phyloP scores from a whole-genome alignment of 2,888 invertebrate species.

The Tetrapedia diversipes region DNA sequence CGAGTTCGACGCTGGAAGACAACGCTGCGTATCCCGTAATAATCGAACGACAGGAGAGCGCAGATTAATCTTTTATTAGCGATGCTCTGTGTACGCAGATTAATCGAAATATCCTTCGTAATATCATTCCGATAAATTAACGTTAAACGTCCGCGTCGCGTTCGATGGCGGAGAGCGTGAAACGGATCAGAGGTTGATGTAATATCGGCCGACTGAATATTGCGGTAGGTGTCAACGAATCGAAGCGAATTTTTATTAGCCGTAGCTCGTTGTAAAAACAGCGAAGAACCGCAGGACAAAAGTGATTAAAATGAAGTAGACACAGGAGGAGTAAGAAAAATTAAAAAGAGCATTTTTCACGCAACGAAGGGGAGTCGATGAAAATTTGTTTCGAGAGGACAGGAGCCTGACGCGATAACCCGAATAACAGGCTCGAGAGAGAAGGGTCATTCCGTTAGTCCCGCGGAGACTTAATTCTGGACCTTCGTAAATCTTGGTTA shows the following conservation, averaged over 20 bases:
- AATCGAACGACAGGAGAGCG: neutral
- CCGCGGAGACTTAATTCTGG: slow-evolving; percentile 79
- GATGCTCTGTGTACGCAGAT: neutral
- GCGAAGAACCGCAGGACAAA: too few species aligned
- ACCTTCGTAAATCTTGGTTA: slow-evolving; percentile 81
- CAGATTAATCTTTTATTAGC: slow-evolving; percentile 18
- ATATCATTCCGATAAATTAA: slow-evolving; percentile 15
- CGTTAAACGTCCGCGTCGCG: neutral
- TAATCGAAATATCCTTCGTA: slow-evolving; percentile 6
- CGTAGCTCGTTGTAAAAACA: too few species aligned
- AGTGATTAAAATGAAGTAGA: too few species aligned
- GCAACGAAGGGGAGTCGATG: slow-evolving; percentile 18
- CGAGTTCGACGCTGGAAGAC: neutral
- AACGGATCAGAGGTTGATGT: neutral
- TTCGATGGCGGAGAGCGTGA: neutral
- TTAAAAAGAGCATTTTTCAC: neutral
- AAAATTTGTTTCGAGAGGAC: slow-evolving; percentile 46
- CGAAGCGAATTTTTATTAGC: too few species aligned
- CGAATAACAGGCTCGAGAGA: slow-evolving; percentile 33
- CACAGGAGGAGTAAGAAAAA: too few species aligned
- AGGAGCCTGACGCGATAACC: slow-evolving; percentile 25
- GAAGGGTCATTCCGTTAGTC: slow-evolving; percentile 74
- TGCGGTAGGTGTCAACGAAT: too few species aligned
- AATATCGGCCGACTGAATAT: too few species aligned
- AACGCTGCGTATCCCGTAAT: neutral